These are phyloP conservation scores for Erpornis zantholeuca DNA, from an alignment of 2,113 vertebrate species.

Conservation along the genomic window DNA sequence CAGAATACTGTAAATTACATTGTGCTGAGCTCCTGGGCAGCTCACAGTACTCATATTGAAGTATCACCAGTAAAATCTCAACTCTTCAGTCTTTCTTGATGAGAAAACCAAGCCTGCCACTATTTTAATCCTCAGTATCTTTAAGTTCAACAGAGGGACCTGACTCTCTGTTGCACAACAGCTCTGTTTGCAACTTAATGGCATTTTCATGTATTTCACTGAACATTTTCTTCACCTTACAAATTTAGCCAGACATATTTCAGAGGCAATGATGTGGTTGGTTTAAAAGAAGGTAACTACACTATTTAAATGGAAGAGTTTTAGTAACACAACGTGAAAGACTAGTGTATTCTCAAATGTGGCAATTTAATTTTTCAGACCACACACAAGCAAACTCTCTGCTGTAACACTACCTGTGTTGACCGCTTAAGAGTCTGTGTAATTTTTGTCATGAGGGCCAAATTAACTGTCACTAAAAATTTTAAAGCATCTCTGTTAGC, in stretches of 20 bases:
- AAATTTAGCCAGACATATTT: background rate
- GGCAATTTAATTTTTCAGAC: background rate
- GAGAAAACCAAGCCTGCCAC: background rate
- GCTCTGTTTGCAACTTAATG: background rate
- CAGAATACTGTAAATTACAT: rapidly evolving
- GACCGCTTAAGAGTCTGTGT: background rate
- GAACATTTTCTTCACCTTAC: background rate
- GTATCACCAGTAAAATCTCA: background rate
- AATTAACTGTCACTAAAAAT: background rate
- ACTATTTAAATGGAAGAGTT: constrained; percentile 15
- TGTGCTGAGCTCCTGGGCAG: background rate
- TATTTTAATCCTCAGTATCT: background rate
- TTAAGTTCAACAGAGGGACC: background rate
- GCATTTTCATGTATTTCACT: background rate
- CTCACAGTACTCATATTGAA: background rate
- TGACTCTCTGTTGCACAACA: background rate
- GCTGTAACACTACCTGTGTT: background rate
- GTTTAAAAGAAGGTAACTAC: too few relatives aligned
- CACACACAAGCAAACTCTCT: background rate
- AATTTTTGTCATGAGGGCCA: background rate
- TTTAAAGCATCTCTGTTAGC: constrained; percentile 4
- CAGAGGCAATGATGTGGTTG: too few relatives aligned
- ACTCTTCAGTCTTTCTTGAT: background rate
- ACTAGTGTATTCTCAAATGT: background rate
- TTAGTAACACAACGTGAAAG: background rate